Conservation (phyloP, 2,797 vertebrate genomes). For the Halcyon chelicuti region DNA sequence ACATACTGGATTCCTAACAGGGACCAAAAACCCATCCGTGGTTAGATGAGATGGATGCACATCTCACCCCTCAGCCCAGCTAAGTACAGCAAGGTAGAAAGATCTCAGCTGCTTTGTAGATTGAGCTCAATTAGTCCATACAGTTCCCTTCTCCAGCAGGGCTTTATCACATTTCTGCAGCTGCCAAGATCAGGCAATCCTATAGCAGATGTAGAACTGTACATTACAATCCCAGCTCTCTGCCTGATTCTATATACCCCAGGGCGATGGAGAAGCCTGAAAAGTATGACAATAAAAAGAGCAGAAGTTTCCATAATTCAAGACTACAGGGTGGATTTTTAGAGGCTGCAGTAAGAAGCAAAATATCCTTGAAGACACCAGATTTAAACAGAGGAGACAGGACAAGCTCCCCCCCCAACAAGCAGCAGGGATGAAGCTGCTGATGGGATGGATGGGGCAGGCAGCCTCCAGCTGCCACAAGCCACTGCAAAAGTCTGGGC, state of each 20-base stretch:
- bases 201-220: background rate
- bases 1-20: background rate
- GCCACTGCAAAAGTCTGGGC: background rate
- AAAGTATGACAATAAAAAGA: background rate
- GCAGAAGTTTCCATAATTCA: background rate
- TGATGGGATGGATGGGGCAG: background rate
- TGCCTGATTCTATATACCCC: background rate
- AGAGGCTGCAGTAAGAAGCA: background rate
- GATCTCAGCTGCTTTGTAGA: background rate
- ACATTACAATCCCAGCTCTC: background rate
- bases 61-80: background rate
- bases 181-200: background rate
- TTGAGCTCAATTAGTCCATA: background rate
- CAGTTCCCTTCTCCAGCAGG: background rate
- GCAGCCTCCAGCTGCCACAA: background rate
- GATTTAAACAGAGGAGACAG: background rate
- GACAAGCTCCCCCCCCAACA: background rate
- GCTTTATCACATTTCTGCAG: background rate
- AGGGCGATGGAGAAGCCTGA: background rate
- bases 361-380: background rate
- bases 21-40: background rate
- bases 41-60: background rate
- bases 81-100: background rate
- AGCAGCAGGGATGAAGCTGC: background rate
- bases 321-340: background rate